These are phyloP conservation scores for Drosophila peninsularis DNA, from an alignment of 2,888 invertebrate genomes.

Conservation along the genomic window DNA sequence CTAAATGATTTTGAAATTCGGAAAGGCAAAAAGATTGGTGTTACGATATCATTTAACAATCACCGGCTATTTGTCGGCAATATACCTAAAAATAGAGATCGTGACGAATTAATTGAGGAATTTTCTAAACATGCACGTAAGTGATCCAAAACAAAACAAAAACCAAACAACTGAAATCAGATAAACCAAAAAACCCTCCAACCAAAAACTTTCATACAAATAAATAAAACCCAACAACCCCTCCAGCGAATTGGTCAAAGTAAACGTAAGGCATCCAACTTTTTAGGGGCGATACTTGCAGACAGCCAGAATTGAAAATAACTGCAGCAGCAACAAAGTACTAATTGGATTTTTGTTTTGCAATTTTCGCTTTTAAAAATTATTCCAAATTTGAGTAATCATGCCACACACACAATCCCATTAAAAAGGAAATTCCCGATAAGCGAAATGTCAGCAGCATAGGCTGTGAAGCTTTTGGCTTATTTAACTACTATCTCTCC, in stretches of 20 bases:
- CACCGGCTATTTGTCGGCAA: slow-evolving; percentile 99
- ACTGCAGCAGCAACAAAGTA: slow-evolving; percentile 42
- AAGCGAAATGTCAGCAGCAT: slow-evolving; percentile 21
- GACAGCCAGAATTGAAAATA: slow-evolving; percentile 58
- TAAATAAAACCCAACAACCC: slow-evolving; percentile 27
- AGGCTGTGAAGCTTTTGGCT: slow-evolving; percentile 27
- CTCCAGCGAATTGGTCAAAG: slow-evolving; percentile 59
- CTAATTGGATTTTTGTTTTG: slow-evolving; percentile 85
- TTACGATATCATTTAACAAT: slow-evolving; percentile 99
- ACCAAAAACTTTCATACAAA: slow-evolving; percentile 30
- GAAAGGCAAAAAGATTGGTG: slow-evolving; percentile 99
- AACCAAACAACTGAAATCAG: slow-evolving; percentile 41
- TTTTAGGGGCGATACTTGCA: slow-evolving; percentile 81
- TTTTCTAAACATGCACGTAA: slow-evolving; percentile 99
- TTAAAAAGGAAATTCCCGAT: neutral
- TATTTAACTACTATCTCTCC: slow-evolving; percentile 11
- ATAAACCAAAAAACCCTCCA: slow-evolving; percentile 27
- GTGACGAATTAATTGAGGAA: slow-evolving; percentile 99
- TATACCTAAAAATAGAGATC: slow-evolving; percentile 99
- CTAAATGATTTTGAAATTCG: slow-evolving; percentile 99
- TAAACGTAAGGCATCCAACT: slow-evolving; percentile 29
- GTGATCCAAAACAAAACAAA: slow-evolving; percentile 85
- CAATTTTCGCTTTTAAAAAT: slow-evolving; percentile 82
- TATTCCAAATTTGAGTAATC: slow-evolving; percentile 36
- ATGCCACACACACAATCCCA: slow-evolving; percentile 20